Evolutionary conservation across 2,888 invertebrate species (phyloP).

Genomic region (Acleris literana): DNA sequence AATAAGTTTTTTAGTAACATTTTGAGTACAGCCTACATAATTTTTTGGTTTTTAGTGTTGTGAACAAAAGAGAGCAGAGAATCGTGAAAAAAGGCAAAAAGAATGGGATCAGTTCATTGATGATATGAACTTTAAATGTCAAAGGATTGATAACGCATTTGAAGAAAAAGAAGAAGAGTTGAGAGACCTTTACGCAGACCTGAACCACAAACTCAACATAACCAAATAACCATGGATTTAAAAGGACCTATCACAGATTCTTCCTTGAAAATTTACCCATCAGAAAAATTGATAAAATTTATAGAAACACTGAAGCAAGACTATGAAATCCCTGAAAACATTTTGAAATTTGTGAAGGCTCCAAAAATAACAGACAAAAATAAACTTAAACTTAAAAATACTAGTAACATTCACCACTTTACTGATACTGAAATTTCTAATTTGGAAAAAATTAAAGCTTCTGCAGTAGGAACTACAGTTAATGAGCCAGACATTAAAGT

Average conservation of each 20-base stretch:
- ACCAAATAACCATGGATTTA: slow-evolving; percentile 76
- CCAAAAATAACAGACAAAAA: slow-evolving; percentile 42
- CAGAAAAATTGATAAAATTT: slow-evolving; percentile 81
- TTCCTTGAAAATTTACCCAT: slow-evolving; percentile 85
- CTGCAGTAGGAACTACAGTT: slow-evolving; percentile 37
- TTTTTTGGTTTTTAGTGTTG: slow-evolving; percentile 50
- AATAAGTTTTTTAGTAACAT: too few species aligned
- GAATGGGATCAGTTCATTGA: slow-evolving; percentile 91
- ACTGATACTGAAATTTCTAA: slow-evolving; percentile 57
- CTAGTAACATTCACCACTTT: slow-evolving; percentile 49
- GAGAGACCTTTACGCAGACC: slow-evolving; percentile 87
- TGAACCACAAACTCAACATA: slow-evolving; percentile 89
- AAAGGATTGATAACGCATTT: slow-evolving; percentile 90
- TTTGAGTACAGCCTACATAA: too few species aligned
- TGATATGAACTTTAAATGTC: slow-evolving; percentile 90
- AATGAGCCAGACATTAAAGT: slow-evolving; percentile 36
- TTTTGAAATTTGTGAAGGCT: slow-evolving; percentile 62
- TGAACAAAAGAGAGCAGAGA: slow-evolving; percentile 57
- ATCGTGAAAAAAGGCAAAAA: slow-evolving; percentile 64
- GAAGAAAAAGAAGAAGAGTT: slow-evolving; percentile 91
- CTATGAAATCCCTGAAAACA: slow-evolving; percentile 79
- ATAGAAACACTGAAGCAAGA: slow-evolving; percentile 75
- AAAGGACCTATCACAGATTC: slow-evolving; percentile 86
- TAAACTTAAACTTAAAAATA: slow-evolving; percentile 42
- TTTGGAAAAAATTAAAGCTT: slow-evolving; percentile 55